Evolutionary conservation across 1,140 invertebrate species (phyloP), one percentile per base, ranked within the genome.

Genomic region (Meloidogyne floridensis): DNA sequence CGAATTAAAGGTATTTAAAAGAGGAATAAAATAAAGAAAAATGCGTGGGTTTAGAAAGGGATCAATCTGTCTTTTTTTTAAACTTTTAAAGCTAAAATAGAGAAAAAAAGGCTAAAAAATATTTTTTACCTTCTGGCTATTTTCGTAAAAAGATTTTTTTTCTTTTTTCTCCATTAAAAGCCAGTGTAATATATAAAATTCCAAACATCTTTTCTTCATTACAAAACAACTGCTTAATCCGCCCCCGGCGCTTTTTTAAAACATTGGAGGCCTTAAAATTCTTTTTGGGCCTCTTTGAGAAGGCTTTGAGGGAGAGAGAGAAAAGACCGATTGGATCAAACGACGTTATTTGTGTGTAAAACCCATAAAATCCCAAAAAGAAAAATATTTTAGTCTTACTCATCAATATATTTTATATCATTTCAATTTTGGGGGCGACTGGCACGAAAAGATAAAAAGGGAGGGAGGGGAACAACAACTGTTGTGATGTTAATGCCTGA

Each of bases 301-400:
- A n/a, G 32, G 32, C 32, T 32, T 32, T 32, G 32, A 32, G 32
- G 32, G 32, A 32, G 32, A 32, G 32, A 32, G 32, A 65, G n/a
- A 65, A 65, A 65, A 65, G 59, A 65, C 59, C n/a, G 59, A 65
- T 65, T 65, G 59, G n/a, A 65, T 65, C 59, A 65, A 65, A 65
- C 59, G 59, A n/a, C 59, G 59, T 65, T 65, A 15, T 59, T n/a
- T 65, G 5, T 65, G 15, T 65, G 59, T 65, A 65, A 65, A 65
- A 59, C 56, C 54, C 56, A 65, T 65, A 65, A 65, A 65, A 65
- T 65, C 15, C n/a, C 4, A 10, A 54, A 54, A 54, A 65, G n/a
- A 65, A 11, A 7, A 65, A 59, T 15, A 15, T 59, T 59, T 59
- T 15, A 15, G 4, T 65, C 7, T 65, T 2, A 65, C 59, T 65